Evolutionary conservation across 1,140 invertebrate genomes (phyloP).

Genomic region (Drosophila repleta): DNA sequence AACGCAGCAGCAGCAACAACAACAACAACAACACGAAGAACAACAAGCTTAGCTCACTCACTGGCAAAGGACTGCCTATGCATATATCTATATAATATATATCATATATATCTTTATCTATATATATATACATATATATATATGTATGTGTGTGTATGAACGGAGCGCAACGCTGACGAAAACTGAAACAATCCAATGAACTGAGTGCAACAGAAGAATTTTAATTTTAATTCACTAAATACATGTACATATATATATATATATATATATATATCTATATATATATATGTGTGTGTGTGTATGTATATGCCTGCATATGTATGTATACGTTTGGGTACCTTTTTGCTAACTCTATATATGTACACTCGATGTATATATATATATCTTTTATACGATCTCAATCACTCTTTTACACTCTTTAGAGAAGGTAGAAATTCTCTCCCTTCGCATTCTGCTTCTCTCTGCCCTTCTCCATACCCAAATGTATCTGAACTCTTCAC

Average conservation of each 20-base stretch:
- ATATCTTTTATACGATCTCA: too few relatives aligned
- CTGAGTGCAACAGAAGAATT: conserved; percentile 17
- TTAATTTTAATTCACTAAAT: not conserved
- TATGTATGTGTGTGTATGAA: not conserved
- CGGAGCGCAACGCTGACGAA: not conserved
- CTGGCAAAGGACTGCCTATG: too few relatives aligned
- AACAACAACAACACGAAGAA: not conserved
- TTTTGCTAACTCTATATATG: too few relatives aligned
- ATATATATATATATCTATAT: not conserved
- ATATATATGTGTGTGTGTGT: not conserved
- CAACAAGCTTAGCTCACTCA: not conserved
- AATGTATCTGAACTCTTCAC: too few relatives aligned
- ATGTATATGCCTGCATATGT: too few relatives aligned
- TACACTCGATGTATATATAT: too few relatives aligned
- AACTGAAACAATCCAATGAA: conserved; percentile 22
- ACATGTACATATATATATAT: not conserved
- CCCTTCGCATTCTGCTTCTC: too few relatives aligned
- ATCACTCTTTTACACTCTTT: too few relatives aligned
- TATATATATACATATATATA: not conserved
- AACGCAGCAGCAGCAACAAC: conserved; percentile 1
- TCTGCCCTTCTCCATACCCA: too few relatives aligned
- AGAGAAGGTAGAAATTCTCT: too few relatives aligned
- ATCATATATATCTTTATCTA: not conserved
- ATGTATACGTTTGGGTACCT: too few relatives aligned
- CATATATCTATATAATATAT: too few relatives aligned